phyloP scores from a whole-genome alignment of 2,888 invertebrate genomes.

The Pyrrhia umbra region DNA sequence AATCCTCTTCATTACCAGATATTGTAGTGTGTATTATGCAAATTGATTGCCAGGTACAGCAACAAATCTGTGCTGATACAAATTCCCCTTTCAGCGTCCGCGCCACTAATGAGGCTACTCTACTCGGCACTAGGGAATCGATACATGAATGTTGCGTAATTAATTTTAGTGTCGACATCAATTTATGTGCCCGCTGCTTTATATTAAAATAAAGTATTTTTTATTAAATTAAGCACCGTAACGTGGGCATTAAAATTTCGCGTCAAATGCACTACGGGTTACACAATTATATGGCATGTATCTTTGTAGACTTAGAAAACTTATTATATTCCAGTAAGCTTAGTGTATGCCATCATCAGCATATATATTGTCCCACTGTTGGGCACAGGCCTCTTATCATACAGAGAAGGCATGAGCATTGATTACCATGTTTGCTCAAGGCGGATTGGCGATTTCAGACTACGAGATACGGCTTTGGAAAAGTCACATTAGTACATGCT shows the following conservation, averaged over 20 bases:
- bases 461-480: too few relatives aligned
- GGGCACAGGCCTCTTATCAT: too few relatives aligned
- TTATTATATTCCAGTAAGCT: too few relatives aligned
- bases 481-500: too few relatives aligned
- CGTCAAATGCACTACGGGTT: too few relatives aligned
- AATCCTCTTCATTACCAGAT: constrained; percentile 26
- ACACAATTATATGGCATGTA: too few relatives aligned
- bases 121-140: constrained; percentile 31
- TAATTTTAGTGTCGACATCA: constrained; percentile 44
- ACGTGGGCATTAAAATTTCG: neutral
- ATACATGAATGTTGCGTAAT: constrained; percentile 61
- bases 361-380: too few relatives aligned
- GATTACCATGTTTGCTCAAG: too few relatives aligned
- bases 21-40: constrained; percentile 40
- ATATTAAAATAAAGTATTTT: neutral
- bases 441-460: too few relatives aligned
- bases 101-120: constrained; percentile 54
- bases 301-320: too few relatives aligned
- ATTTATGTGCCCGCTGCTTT: constrained; percentile 21
- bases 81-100: constrained; percentile 41
- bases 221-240: neutral
- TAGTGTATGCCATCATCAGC: too few relatives aligned
- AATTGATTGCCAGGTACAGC: constrained; percentile 53
- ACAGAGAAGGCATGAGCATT: too few relatives aligned
- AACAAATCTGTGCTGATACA: constrained; percentile 55